Conservation (phyloP, 2,113 vertebrate genomes). For the Recurvirostra avosetta region DNA sequence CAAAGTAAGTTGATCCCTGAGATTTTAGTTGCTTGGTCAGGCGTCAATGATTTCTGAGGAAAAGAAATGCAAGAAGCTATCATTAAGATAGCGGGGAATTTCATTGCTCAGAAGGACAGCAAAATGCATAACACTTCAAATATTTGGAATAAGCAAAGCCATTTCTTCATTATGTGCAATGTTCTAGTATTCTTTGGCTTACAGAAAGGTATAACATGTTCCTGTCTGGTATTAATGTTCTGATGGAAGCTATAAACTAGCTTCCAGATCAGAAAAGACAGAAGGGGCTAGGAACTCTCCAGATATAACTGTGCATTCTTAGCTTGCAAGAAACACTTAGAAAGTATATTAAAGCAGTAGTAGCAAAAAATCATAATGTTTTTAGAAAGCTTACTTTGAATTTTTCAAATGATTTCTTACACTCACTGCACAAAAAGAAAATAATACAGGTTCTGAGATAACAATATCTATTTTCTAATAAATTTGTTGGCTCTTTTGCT, state of each 20-base stretch:
- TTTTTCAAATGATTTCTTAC: not conserved
- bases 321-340: not conserved
- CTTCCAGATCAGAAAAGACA: not conserved
- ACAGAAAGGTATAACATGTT: not conserved
- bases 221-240: not conserved
- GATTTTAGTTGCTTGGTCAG: not conserved
- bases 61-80: not conserved
- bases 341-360: not conserved
- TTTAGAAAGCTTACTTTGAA: not conserved
- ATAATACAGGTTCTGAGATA: not conserved
- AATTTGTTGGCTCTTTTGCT: not conserved
- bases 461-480: not conserved
- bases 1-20: not conserved
- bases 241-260: not conserved
- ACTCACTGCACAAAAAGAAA: not conserved
- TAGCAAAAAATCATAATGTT: not conserved
- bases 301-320: not conserved
- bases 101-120: not conserved
- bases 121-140: not conserved
- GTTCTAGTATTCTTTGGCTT: not conserved
- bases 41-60: not conserved
- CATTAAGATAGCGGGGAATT: not conserved
- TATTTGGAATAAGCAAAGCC: not conserved
- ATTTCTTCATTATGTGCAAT: not conserved
- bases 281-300: not conserved